Evolutionary conservation across 1,140 invertebrate species (phyloP), one percentile per base, ranked within the genome.

Genomic region (Panulirus ornatus): DNA sequence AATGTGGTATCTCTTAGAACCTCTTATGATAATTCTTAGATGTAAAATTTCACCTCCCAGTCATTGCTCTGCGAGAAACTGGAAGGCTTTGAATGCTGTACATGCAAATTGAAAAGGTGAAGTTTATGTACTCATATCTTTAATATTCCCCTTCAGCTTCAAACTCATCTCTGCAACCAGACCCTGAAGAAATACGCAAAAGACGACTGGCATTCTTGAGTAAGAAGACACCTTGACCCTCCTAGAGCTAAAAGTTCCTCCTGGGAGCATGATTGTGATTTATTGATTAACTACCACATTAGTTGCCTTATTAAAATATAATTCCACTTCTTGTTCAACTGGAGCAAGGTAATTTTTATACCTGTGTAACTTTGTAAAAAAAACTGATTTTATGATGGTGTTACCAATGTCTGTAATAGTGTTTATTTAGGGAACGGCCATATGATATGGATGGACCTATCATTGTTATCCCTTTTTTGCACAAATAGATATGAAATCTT

Each of bases 251-350:
- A 27, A 27, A 30, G 44, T 11, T 47, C 14, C 58, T 66, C 2
- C n/a, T 30, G n/a, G 27, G n/a, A 66, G 58, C n/a, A 66, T 1
- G 22, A 6, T 66, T 66, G 58, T 66, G 22, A 66, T 66, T n/a
- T 66, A 30, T 66, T 66, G 5, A 11, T 66, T 16, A 66, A 8
- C 58, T 66, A 27, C 22, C 58, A 30, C 58, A 66, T 66, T 30
- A 66, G 58, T 30, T 66, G 58, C 58, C 58, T 66, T 66, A 30
- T 30, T 66, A 27, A 27, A 66, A 66, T 66, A 66, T 66, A 30
- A 66, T 66, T 66, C 58, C 58, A 66, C 58, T 30, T 27, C 22
- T 66, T 30, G 58, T 66, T 66, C 58, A 66, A 66, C 58, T 30
- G 27, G 27, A 66, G 30, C 30, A 11, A 58, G 54, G 54, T 58